Conservation (phyloP, 2,797 vertebrate genomes). For the Pipistrellus pygmaeus region DNA sequence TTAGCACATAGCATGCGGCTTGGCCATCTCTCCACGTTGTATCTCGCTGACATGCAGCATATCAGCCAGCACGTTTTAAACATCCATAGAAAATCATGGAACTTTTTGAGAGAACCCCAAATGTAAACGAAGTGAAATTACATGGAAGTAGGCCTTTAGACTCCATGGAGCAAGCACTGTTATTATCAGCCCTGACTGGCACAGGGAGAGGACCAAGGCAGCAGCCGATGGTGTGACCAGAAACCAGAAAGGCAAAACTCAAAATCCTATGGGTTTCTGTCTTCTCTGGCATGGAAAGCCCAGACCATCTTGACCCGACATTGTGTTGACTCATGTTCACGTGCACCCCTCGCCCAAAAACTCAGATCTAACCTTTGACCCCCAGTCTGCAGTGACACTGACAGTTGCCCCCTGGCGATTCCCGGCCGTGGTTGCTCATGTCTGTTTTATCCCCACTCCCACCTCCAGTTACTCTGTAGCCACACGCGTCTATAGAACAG, state of each 20-base stretch:
- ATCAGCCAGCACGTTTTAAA: background rate
- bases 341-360: rapidly evolving
- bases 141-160: background rate
- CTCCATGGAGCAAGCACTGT: too few relatives aligned
- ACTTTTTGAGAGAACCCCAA: background rate
- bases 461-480: too few relatives aligned
- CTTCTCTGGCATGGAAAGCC: background rate
- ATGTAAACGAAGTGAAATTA: background rate
- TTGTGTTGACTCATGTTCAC: background rate
- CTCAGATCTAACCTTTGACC: background rate
- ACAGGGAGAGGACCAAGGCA: background rate
- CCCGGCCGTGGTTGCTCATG: too few relatives aligned
- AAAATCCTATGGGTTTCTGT: background rate
- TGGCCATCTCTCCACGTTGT: background rate
- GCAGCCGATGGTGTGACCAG: too few relatives aligned
- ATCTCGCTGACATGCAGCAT: background rate
- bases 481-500: too few relatives aligned
- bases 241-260: background rate
- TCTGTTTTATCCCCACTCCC: background rate
- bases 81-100: background rate
- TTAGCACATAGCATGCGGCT: rapidly evolving
- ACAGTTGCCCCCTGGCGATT: too few relatives aligned
- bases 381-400: background rate
- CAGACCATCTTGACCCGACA: too few relatives aligned
- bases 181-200: background rate